Evolutionary conservation across 2,797 vertebrate species (phyloP), one percentile per base, ranked within the genome.

Genomic region (Picus viridis): DNA sequence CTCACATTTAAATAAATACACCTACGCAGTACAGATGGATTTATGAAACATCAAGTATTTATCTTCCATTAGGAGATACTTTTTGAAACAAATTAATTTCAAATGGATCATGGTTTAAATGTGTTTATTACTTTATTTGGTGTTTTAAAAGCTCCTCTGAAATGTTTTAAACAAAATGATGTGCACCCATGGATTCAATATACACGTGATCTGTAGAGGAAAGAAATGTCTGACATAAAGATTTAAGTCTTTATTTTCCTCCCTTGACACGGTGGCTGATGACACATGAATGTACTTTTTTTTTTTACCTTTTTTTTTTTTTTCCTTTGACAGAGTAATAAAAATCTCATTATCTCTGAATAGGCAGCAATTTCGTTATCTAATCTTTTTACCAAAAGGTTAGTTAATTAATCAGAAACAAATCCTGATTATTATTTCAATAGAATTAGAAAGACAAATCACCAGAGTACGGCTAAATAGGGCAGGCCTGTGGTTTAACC

Each of bases 361-460:
- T 98, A 98, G 97, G 96, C 97, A 97, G 97, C 97, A 98, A 98
- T 98, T 98, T 98, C 92, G 88, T 97, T 98, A 98, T 98, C 97
- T 98, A 98, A 98, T 98, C 97, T 97, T 98, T 98, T 98, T 96
- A 97, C 96, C 96, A 97, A 98, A 98, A 98, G 97, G 97, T 98
- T 97, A 98, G 97, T 98, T 98, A 98, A 98, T 98, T 98, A 98
- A 98, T 97, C 97, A 97, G 97, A 97, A 98, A 97, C 97, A 98
- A 98, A 98, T 97, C 97, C 97, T 95, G 97, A 97, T 97, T 97
- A 97, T 98, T 98, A 97, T 98, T 98, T 98, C 97, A 97, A 97
- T 97, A 96, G 97, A 98, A 97, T 98, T 98, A 98, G 96, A 97
- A 97, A 97, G 97, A 98, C 97, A 97, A 98, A 98, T 97, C 97